These are phyloP conservation scores for Litoditis marina DNA, from an alignment of 2,888 invertebrate species.

Conservation along the genomic window DNA sequence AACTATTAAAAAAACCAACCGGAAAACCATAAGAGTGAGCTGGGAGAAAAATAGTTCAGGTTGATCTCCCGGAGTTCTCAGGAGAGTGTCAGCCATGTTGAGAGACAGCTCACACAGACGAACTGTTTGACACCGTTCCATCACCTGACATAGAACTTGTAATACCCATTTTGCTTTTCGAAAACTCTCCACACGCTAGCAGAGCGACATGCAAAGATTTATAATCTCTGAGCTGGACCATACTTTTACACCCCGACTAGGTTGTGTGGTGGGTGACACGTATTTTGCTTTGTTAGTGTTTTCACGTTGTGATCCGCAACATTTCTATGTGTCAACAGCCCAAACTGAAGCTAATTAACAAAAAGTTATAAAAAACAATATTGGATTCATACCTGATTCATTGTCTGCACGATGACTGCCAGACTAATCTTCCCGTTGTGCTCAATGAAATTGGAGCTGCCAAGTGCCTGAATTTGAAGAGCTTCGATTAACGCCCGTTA, in stretches of 20 bases:
- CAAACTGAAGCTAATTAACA: no score
- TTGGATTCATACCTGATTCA: constrained; percentile 37
- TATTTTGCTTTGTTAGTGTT: no score
- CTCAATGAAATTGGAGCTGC: constrained; percentile 81
- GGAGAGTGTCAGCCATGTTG: constrained; percentile 83
- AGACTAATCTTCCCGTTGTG: constrained; percentile 90
- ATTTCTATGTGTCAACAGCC: no score
- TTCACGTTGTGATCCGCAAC: no score
- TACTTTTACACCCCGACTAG: no score
- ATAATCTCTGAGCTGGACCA: no score
- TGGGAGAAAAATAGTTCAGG: constrained; percentile 64
- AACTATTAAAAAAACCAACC: constrained; percentile 19
- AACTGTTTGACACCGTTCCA: constrained; percentile 79
- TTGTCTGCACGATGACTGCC: constrained; percentile 71
- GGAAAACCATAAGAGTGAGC: constrained; percentile 46
- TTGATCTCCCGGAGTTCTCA: constrained; percentile 75
- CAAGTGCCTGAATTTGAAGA: constrained; percentile 48
- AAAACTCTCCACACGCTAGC: no score
- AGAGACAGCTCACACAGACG: constrained; percentile 88
- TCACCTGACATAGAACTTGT: constrained; percentile 64
- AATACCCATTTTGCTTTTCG: no score
- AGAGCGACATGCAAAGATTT: no score
- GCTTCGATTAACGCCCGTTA: no score
- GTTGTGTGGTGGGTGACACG: no score
- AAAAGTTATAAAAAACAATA: no score